Percentiles rank a stretch among this genome's conserved stretches.
Conservation (phyloP, 1,140 invertebrate species). For the Harlomillsia oculata region DNA sequence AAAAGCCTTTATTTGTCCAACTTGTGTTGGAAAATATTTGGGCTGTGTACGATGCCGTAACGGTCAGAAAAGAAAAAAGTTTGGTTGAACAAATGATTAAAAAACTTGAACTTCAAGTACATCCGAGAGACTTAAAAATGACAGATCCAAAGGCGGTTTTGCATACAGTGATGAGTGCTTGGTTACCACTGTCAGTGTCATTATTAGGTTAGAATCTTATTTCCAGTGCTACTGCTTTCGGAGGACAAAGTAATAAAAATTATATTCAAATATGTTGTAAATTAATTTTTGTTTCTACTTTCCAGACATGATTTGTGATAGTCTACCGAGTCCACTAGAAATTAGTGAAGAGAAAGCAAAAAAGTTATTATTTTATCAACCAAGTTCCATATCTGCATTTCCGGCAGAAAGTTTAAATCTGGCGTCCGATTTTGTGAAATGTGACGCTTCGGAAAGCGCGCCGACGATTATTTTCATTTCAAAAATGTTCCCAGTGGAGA, state of each 20-base stretch:
- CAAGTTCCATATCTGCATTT: constrained; percentile 57
- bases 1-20: constrained; percentile 93
- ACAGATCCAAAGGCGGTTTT: constrained; percentile 67
- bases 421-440: constrained; percentile 64
- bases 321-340: constrained; percentile 68
- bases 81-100: constrained; percentile 69
- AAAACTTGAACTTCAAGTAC: constrained; percentile 69
- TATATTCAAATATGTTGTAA: constrained; percentile 5
- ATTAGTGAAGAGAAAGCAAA: constrained; percentile 68
- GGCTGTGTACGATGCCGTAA: constrained; percentile 76
- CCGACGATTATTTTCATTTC: constrained; percentile 86
- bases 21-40: constrained; percentile 91
- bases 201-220: constrained; percentile 49
- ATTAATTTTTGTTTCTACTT: constrained; percentile 14
- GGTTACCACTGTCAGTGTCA: constrained; percentile 74
- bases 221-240: too few species aligned
- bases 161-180: constrained; percentile 71
- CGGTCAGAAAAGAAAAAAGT: constrained; percentile 66
- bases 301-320: constrained; percentile 62
- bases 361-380: constrained; percentile 60
- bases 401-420: constrained; percentile 59
- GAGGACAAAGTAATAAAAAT: neutral
- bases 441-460: constrained; percentile 53
- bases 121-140: constrained; percentile 62
- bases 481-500: constrained; percentile 79